These are phyloP conservation scores for Cirrhinus mrigala DNA, from an alignment of 2,797 vertebrate genomes.

Conservation along the genomic window DNA sequence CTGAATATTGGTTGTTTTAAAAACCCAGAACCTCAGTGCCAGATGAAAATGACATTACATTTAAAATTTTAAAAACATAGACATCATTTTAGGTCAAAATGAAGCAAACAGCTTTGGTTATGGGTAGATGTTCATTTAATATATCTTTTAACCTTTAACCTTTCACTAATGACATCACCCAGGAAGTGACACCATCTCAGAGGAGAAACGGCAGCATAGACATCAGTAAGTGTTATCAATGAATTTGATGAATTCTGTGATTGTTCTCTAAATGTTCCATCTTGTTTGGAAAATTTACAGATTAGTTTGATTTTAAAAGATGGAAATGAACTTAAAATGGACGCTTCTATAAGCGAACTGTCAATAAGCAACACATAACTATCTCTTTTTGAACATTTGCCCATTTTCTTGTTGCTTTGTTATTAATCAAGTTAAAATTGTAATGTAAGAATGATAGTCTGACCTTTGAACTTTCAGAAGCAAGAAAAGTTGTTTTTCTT, in stretches of 20 bases:
- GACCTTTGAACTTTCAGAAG: not conserved
- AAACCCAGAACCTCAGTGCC: too few relatives aligned
- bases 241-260: not conserved
- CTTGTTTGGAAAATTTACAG: not conserved
- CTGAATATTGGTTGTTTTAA: not conserved
- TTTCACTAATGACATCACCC: not conserved
- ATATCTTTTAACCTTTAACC: not conserved
- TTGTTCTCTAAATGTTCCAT: not conserved
- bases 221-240: not conserved
- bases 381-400: not conserved
- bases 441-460: not conserved
- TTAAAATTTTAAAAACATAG: not conserved
- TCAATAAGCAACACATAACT: not conserved
- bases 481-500: too few relatives aligned
- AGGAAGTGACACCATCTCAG: not conserved
- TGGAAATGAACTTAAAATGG: not conserved
- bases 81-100: not conserved
- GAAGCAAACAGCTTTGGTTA: not conserved
- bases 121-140: not conserved
- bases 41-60: not conserved
- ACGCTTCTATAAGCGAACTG: not conserved
- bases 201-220: not conserved
- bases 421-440: not conserved
- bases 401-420: not conserved
- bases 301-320: not conserved